Conservation (phyloP, 2,113 vertebrate genomes). For the Gambusia holbrooki region DNA sequence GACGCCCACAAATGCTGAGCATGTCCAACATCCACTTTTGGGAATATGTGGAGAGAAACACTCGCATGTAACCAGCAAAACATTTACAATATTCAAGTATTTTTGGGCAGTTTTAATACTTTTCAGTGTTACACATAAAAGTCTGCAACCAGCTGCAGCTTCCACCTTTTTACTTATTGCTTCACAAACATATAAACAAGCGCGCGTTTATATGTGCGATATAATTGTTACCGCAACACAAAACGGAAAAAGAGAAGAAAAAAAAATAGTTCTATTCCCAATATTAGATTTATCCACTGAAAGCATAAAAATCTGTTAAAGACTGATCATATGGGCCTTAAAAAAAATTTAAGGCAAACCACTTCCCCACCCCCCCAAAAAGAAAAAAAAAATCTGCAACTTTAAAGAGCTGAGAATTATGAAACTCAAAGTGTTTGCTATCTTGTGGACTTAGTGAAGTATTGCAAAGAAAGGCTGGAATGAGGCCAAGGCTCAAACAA, state of each 20-base stretch:
- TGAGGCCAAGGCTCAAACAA: conserved; percentile 12
- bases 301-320: background rate
- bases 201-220: background rate
- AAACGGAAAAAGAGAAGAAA: background rate
- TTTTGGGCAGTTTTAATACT: background rate
- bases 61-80: background rate
- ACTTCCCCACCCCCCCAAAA: too few species aligned
- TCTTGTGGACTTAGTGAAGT: conserved; percentile 1
- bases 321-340: background rate
- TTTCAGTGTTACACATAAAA: background rate
- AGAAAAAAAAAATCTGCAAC: background rate
- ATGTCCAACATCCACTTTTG: too few species aligned
- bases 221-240: background rate
- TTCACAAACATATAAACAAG: background rate
- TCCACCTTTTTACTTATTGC: background rate
- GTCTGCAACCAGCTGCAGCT: background rate
- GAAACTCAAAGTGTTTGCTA: conserved; percentile 9
- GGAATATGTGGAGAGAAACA: too few species aligned
- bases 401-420: background rate
- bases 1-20: too few species aligned
- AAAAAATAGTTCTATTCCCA: background rate
- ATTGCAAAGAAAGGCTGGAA: background rate
- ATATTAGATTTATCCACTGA: background rate
- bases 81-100: too few species aligned
- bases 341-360: background rate